A percentile compares a stretch with the other conserved stretches of the same genome.
Evolutionary conservation across 2,797 vertebrate genomes (phyloP).

Genomic region (Channallabes apus): DNA sequence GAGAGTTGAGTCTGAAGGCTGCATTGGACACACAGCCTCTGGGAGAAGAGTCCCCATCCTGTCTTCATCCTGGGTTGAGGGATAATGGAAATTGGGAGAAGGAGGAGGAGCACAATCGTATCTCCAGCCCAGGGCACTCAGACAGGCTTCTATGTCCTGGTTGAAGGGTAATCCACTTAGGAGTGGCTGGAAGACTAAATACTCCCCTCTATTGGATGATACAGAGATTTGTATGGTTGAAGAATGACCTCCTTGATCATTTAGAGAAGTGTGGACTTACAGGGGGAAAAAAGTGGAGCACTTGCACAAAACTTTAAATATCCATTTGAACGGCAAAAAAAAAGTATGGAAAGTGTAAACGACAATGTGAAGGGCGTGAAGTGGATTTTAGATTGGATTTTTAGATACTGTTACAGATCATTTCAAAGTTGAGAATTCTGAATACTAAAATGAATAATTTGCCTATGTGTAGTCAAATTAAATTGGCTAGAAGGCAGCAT

Average conservation of each 20-base stretch:
- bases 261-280: background rate
- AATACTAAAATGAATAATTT: background rate
- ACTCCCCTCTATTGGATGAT: slow-evolving; percentile 76
- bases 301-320: slow-evolving; percentile 48
- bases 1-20: slow-evolving; percentile 48
- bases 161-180: slow-evolving; percentile 51
- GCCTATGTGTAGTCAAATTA: background rate
- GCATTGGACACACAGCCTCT: slow-evolving; percentile 45
- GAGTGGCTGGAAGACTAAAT: slow-evolving; percentile 69
- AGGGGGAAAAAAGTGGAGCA: slow-evolving; percentile 10
- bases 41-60: slow-evolving; percentile 40
- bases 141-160: slow-evolving; percentile 54
- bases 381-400: slow-evolving; percentile 7
- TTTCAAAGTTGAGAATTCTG: background rate
- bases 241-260: slow-evolving; percentile 40
- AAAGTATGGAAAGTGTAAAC: slow-evolving; percentile 21
- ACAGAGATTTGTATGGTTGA: slow-evolving; percentile 58
- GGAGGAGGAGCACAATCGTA: slow-evolving; percentile 48
- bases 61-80: slow-evolving; percentile 42
- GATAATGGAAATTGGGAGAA: slow-evolving; percentile 37
- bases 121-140: slow-evolving; percentile 55
- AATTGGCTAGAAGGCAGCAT: background rate
- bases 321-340: slow-evolving; percentile 30
- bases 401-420: background rate
- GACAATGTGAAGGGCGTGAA: slow-evolving; percentile 4